Evolutionary conservation across 2,113 vertebrate genomes (phyloP).

Genomic region (Oriolus oriolus): DNA sequence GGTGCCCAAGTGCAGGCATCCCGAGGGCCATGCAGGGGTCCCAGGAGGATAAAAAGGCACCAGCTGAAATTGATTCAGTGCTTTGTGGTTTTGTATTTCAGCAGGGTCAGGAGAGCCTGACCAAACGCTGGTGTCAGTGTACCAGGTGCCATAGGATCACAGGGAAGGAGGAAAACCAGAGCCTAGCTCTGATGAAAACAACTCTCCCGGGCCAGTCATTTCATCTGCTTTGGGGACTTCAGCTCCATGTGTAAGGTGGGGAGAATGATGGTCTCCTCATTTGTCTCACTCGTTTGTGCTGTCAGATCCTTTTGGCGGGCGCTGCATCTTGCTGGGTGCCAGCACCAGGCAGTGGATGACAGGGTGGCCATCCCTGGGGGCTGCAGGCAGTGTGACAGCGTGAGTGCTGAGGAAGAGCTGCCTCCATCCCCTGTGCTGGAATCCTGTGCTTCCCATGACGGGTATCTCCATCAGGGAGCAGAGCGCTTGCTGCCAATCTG

Average conservation of each 20-base stretch:
- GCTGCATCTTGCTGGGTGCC: background rate
- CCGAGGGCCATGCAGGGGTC: accelerated
- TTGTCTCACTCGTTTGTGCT: background rate
- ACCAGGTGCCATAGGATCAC: background rate
- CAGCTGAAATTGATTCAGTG: background rate
- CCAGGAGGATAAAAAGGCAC: background rate
- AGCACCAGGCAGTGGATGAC: background rate
- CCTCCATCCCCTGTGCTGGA: background rate
- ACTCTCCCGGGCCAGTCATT: background rate
- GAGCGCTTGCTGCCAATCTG: background rate
- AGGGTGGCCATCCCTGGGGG: accelerated
- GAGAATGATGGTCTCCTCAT: background rate
- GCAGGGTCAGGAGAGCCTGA: background rate
- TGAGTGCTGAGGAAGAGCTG: background rate
- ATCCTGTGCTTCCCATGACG: background rate
- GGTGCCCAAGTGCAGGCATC: accelerated
- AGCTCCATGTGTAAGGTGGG: background rate
- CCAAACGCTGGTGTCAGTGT: background rate
- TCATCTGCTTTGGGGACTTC: background rate
- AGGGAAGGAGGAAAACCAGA: background rate
- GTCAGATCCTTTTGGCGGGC: accelerated
- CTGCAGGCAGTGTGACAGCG: background rate
- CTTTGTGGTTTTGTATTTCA: background rate
- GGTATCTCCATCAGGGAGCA: accelerated
- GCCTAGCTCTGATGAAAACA: background rate